Evolutionary conservation across 2,113 vertebrate genomes (phyloP).

Genomic region (Anguilla rostrata): DNA sequence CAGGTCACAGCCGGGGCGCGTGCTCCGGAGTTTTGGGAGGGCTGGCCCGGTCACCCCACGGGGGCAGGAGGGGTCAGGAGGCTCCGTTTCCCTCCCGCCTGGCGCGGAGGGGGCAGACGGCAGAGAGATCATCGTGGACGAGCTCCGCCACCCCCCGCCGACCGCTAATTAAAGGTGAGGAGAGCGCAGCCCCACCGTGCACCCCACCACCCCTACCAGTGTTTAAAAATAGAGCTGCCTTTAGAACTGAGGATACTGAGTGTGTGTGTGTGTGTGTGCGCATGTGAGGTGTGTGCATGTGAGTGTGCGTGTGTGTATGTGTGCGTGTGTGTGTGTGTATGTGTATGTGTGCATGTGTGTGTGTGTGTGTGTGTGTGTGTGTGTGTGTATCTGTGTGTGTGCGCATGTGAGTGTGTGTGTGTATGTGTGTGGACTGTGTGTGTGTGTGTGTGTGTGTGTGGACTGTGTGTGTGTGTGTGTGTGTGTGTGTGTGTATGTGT

Average conservation of each 20-base stretch:
- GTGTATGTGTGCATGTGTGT: not conserved
- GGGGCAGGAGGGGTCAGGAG: conserved; percentile 23
- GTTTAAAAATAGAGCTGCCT: conserved; percentile 18
- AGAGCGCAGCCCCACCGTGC: not conserved
- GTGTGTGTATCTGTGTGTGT: too few relatives aligned
- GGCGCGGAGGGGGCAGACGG: conserved; percentile 18
- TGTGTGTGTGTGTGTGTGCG: not conserved
- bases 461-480: too few relatives aligned
- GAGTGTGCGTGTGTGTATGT: too few relatives aligned
- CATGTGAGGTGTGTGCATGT: not conserved
- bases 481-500: too few relatives aligned
- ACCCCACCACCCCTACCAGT: not conserved
- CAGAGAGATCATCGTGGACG: not conserved
- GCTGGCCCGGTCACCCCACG: not conserved
- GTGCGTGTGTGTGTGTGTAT: too few relatives aligned
- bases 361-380: not conserved
- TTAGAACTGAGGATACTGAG: not conserved
- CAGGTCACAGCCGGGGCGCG: not conserved
- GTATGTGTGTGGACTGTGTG: too few relatives aligned
- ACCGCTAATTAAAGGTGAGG: conserved; percentile 14
- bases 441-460: too few relatives aligned
- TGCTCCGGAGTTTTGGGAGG: not conserved
- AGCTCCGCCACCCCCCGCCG: not conserved
- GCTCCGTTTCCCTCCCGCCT: conserved; percentile 27
- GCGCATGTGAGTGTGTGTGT: not conserved